phyloP scores from a whole-genome alignment of 2,888 invertebrate species.

The Drosophila borealis region DNA sequence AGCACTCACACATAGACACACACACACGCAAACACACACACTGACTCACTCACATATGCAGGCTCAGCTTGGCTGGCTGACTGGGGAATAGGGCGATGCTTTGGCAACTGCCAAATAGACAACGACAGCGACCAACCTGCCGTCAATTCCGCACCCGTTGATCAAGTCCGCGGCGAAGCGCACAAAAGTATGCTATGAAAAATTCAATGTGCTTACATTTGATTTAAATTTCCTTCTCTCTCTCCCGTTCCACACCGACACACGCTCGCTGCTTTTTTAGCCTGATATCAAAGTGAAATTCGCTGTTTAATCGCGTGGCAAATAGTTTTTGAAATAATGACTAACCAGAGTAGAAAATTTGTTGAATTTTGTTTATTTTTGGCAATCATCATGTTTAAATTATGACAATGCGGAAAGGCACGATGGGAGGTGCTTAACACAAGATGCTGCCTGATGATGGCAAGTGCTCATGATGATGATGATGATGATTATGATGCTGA shows the following conservation, averaged over 20 bases:
- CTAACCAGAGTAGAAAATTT: slow-evolving; percentile 34
- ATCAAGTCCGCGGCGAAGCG: slow-evolving; percentile 17
- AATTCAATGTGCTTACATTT: slow-evolving; percentile 71
- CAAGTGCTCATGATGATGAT: slow-evolving; percentile 22
- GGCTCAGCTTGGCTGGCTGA: slow-evolving; percentile 29
- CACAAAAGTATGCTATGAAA: slow-evolving; percentile 65
- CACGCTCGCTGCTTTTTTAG: slow-evolving; percentile 40
- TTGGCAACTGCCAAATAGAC: slow-evolving; percentile 66
- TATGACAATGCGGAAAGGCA: slow-evolving; percentile 40
- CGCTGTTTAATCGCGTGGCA: slow-evolving; percentile 74
- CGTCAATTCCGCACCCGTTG: background rate
- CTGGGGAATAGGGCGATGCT: slow-evolving; percentile 63
- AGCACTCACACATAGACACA: slow-evolving; percentile 45
- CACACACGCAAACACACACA: slow-evolving; percentile 27
- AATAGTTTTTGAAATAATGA: slow-evolving; percentile 69
- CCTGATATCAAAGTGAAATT: slow-evolving; percentile 71
- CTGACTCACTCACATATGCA: slow-evolving; percentile 2
- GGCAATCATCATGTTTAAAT: slow-evolving; percentile 59
- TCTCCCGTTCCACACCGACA: slow-evolving; percentile 33
- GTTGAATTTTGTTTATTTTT: slow-evolving; percentile 52
- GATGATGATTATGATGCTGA: slow-evolving; percentile 8
- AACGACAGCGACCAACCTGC: slow-evolving; percentile 26
- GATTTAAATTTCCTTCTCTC: slow-evolving; percentile 71
- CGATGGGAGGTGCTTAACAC: slow-evolving; percentile 39
- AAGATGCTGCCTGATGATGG: slow-evolving; percentile 7